A percentile compares a stretch with the other conserved stretches of the same genome.
Evolutionary conservation across 1,140 invertebrate species (phyloP).

Genomic region (Heterodera carotae): DNA sequence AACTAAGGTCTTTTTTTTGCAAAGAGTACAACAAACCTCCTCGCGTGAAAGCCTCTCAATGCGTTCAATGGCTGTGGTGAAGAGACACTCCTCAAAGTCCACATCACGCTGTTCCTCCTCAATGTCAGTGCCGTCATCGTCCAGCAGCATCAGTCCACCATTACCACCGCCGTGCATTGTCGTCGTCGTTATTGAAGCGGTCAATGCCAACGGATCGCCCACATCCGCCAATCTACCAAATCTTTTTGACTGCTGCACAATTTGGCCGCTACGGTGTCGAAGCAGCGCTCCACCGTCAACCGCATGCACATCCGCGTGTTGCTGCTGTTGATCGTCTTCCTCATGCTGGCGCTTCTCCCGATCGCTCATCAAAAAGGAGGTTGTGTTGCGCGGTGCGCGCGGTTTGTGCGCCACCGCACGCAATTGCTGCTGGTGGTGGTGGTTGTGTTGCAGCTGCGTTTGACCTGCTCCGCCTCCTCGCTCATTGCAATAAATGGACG

Average conservation of each 20-base stretch:
- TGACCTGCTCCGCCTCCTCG: too few species aligned
- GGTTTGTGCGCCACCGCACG: not conserved
- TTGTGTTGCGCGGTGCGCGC: not conserved
- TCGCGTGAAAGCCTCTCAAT: conserved; percentile 32
- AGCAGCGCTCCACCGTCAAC: not conserved
- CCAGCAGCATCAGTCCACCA: not conserved
- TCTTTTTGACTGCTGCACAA: too few species aligned
- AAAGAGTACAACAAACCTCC: not conserved
- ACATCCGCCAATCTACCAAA: not conserved
- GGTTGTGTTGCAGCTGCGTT: too few species aligned
- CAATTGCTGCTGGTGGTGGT: not conserved
- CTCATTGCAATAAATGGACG: too few species aligned
- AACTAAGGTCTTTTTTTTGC: too few species aligned
- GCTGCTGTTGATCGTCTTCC: not conserved
- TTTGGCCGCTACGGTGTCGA: too few species aligned
- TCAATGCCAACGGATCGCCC: not conserved
- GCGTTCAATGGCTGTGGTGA: conserved; percentile 18
- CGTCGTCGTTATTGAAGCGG: conserved; percentile 7
- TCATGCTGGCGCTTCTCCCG: not conserved
- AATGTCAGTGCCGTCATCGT: conserved; percentile 10
- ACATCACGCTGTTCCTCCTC: conserved; percentile 24
- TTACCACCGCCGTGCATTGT: conserved; percentile 15
- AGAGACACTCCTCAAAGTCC: conserved; percentile 29
- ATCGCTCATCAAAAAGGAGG: conserved; percentile 8
- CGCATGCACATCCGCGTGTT: not conserved